Evolutionary conservation across 2,888 invertebrate species (phyloP).

Genomic region (Acanthosepion lycidas): DNA sequence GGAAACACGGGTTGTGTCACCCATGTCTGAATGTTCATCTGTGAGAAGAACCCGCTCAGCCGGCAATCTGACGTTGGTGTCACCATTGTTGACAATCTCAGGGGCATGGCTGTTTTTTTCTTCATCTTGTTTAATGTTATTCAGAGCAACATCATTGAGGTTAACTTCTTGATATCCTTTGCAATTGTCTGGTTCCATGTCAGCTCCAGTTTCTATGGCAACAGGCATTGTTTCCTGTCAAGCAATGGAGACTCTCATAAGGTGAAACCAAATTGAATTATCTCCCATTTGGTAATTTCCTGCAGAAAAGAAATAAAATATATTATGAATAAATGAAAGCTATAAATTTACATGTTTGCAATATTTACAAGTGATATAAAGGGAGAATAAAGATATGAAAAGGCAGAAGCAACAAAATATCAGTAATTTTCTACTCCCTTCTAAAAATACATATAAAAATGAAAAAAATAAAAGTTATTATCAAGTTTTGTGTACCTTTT

Average conservation of each 20-base stretch:
- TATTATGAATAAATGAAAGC: neutral
- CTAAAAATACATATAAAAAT: too few species aligned
- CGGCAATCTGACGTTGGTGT: neutral
- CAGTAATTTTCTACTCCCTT: too few species aligned
- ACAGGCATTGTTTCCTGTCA: slow-evolving; percentile 35
- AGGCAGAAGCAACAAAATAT: too few species aligned
- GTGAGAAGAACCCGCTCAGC: slow-evolving; percentile 36
- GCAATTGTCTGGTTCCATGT: slow-evolving; percentile 39
- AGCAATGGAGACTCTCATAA: neutral
- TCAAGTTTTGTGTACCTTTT: too few species aligned
- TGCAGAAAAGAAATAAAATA: neutral
- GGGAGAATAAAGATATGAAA: too few species aligned
- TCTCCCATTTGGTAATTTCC: slow-evolving; percentile 14
- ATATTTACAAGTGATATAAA: neutral
- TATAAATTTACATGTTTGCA: neutral
- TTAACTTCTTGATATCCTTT: slow-evolving; percentile 41
- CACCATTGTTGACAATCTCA: slow-evolving; percentile 42
- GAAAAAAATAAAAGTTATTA: too few species aligned
- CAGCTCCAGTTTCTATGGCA: neutral
- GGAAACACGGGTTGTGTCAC: neutral
- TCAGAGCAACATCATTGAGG: slow-evolving; percentile 35
- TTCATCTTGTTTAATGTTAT: neutral
- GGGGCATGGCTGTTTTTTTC: neutral
- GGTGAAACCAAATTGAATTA: slow-evolving; percentile 22
- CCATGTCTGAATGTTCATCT: slow-evolving; percentile 34